Percentiles rank a stretch among this genome's conserved stretches.
These are phyloP conservation scores for Glomeris maerens DNA, from an alignment of 1,140 invertebrate genomes.

Conservation along the genomic window DNA sequence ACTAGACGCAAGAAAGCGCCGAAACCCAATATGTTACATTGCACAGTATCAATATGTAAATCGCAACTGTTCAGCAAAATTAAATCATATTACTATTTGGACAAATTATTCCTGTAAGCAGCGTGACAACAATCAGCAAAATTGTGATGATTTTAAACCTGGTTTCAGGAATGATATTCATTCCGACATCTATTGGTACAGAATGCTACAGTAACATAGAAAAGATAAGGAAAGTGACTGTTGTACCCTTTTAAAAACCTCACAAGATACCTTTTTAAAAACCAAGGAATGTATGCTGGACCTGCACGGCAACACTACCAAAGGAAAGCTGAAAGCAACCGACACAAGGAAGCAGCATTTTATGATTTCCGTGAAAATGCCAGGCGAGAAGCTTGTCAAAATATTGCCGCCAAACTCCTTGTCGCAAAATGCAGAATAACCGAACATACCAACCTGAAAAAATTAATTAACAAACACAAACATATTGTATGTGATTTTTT, in stretches of 20 bases:
- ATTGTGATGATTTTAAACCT: conserved; percentile 66
- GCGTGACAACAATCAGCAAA: conserved; percentile 53
- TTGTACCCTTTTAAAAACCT: too few species aligned
- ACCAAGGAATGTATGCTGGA: conserved; percentile 83
- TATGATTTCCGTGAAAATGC: conserved; percentile 65
- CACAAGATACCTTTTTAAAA: conserved; percentile 61
- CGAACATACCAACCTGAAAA: conserved; percentile 69
- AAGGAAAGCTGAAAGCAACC: conserved; percentile 85
- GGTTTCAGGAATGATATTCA: conserved; percentile 55
- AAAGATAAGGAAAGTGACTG: too few species aligned
- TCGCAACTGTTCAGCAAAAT: neutral
- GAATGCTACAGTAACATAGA: conserved; percentile 22
- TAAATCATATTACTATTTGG: conserved; percentile 31
- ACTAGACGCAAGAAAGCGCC: conserved; percentile 39
- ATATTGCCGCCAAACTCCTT: conserved; percentile 71
- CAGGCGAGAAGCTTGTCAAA: conserved; percentile 64
- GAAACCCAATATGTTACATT: too few species aligned
- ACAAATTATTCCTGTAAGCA: conserved; percentile 46
- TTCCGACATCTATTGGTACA: conserved; percentile 36
- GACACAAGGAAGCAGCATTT: conserved; percentile 90
- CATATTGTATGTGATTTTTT: too few species aligned
- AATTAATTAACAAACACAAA: conserved; percentile 9
- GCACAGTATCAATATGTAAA: too few species aligned
- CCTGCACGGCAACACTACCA: conserved; percentile 91
- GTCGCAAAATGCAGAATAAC: conserved; percentile 80